Evolutionary conservation across 2,113 vertebrate genomes (phyloP).

Genomic region (Labeo rohita): DNA sequence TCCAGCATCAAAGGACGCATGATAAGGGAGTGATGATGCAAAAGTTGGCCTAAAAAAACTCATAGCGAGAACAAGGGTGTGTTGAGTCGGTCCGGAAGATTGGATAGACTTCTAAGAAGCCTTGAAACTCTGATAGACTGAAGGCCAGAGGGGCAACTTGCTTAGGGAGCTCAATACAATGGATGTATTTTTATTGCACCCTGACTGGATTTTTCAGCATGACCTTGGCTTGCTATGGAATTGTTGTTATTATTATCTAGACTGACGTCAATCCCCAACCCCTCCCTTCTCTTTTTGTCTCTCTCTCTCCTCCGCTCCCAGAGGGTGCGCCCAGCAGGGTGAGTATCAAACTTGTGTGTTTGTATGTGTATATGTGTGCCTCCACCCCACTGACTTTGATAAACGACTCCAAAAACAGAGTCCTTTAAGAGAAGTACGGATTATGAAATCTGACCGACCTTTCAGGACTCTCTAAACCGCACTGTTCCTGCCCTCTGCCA

Average conservation of each 20-base stretch:
- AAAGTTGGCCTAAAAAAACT: not conserved
- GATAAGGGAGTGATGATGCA: not conserved
- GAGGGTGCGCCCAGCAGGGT: constrained; percentile 82
- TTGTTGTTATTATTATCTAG: constrained; percentile 73
- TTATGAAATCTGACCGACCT: constrained; percentile 28
- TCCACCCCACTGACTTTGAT: constrained; percentile 38
- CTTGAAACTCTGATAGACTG: constrained; percentile 22
- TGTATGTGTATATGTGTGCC: constrained; percentile 49
- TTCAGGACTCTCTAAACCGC: not conserved
- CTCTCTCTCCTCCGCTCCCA: constrained; percentile 63
- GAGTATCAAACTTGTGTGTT: constrained; percentile 65
- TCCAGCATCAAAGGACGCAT: not conserved
- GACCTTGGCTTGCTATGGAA: constrained; percentile 68
- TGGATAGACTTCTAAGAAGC: constrained; percentile 9
- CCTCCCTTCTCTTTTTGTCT: constrained; percentile 39
- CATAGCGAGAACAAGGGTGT: not conserved
- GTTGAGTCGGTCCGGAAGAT: not conserved
- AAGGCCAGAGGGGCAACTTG: constrained; percentile 29
- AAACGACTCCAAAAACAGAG: constrained; percentile 34
- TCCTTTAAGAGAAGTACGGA: not conserved
- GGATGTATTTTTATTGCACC: constrained; percentile 70
- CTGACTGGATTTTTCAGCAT: constrained; percentile 62
- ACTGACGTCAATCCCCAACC: constrained; percentile 70
- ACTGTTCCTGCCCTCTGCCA: constrained; percentile 26
- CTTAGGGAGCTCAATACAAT: constrained; percentile 60